phyloP scores from a whole-genome alignment of 1,140 invertebrate genomes.

The Zaprionus davidi region DNA sequence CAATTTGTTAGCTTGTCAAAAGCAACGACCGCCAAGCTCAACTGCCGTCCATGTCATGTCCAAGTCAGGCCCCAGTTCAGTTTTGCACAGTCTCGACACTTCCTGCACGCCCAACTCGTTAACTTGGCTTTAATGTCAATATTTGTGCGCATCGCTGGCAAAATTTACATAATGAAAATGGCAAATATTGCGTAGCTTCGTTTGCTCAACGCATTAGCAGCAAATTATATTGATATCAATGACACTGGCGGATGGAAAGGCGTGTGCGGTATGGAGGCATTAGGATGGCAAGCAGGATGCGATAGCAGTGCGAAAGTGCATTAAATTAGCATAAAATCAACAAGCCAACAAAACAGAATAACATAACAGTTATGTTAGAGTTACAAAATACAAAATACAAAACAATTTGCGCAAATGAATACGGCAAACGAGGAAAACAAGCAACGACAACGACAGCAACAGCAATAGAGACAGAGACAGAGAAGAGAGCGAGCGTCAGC shows the following conservation, averaged over 20 bases:
- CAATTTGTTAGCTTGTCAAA: constrained; percentile 81
- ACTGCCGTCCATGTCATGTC: constrained; percentile 26
- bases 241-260: not conserved
- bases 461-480: not conserved
- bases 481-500: not conserved
- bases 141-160: constrained; percentile 36
- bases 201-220: constrained; percentile 68
- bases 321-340: constrained; percentile 81
- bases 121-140: constrained; percentile 66
- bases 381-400: constrained; percentile 67
- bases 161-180: constrained; percentile 75
- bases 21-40: constrained; percentile 50
- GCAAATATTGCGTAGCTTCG: constrained; percentile 60
- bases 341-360: constrained; percentile 39
- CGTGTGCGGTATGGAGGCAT: not conserved
- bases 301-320: constrained; percentile 49
- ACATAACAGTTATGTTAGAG: constrained; percentile 41
- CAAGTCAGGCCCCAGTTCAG: constrained; percentile 53
- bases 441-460: constrained; percentile 5
- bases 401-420: constrained; percentile 63
- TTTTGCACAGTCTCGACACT: constrained; percentile 12
- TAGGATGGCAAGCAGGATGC: constrained; percentile 6
- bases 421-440: constrained; percentile 57
- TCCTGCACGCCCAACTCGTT: constrained; percentile 58
- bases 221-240: constrained; percentile 78